Base-by-base conservation (phyloP, 2,113 vertebrate genomes). In the Columba janthina region DNA sequence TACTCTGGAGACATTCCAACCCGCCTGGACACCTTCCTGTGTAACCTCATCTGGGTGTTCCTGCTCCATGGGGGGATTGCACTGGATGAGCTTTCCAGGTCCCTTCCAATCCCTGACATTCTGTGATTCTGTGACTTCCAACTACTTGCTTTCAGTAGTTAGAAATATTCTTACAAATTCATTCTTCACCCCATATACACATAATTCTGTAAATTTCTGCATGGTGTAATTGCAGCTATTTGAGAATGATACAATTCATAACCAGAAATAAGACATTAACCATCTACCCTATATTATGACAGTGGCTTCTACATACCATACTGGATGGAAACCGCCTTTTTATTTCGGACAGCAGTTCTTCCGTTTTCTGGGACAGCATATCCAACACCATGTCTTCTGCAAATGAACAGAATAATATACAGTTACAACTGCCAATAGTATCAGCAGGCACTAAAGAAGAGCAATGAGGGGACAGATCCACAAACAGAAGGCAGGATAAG, bases 311-410 rank as follows among this genome's bases (percentile, higher is more conserved):
- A 48, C 97, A 53, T 95, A 98, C 98, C 97, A 20, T 34, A 58
- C 89, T 97, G 38, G 97, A 98, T 44, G 97, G 79, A 88, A 98
- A 98, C 17, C 88, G 82, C 31, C 19, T 56, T 77, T 90, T 96
- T 54, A 98, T 96, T 92, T 98, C 97, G 34, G 1, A 91, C 66
- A 97, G 75, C 83, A 98, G 60, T 21, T 93, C 11, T 25, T 79
- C 54, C 38, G 97, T 72, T 54, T 96, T 80, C 2, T 87, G 90
- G 28, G 92, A 94, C 34, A n/a, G 54, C 94, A 98, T 79, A 89
- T 98, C 96, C 3, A 92, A 51, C 66, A 94, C 61, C 38, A 97
- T 70, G 1, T 98, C 97, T 25, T 94, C 98, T 98, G 28, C 12
- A 71, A 94, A 40, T 15, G 16, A 72, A 48, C 11, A 74, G 73